Evolutionary conservation across 2,888 invertebrate species (phyloP).

Genomic region (Achlya flavicornis): DNA sequence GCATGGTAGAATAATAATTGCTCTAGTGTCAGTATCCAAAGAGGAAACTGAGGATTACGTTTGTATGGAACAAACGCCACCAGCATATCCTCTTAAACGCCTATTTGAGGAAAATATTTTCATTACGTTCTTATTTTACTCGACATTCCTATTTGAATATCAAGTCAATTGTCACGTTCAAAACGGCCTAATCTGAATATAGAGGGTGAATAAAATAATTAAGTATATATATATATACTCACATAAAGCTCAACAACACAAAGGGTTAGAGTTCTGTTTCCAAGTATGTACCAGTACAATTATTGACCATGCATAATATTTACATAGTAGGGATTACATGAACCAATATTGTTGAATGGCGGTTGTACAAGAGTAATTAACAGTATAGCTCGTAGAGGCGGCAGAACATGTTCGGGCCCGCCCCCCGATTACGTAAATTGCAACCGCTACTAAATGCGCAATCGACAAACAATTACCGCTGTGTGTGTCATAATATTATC

Average conservation of each 20-base stretch:
- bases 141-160: no score
- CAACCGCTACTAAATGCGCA: conserved; percentile 28
- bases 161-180: no score
- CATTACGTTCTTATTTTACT: no score
- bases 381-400: conserved; percentile 32
- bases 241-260: background rate
- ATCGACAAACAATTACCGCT: conserved; percentile 13
- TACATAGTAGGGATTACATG: conserved; percentile 33
- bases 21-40: no score
- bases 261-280: conserved; percentile 1
- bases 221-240: background rate
- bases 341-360: conserved; percentile 45
- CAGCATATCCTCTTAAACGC: no score
- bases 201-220: background rate
- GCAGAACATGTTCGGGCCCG: conserved; percentile 11
- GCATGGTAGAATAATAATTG: no score
- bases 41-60: no score
- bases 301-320: conserved; percentile 13
- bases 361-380: conserved; percentile 51
- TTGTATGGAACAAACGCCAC: no score
- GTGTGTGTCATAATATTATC: conserved; percentile 9
- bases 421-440: conserved; percentile 31
- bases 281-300: background rate
- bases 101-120: no score
- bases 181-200: no score